phyloP scores from a whole-genome alignment of 53 echinoderm and acorn worm species.

The Stichopus horrens region DNA sequence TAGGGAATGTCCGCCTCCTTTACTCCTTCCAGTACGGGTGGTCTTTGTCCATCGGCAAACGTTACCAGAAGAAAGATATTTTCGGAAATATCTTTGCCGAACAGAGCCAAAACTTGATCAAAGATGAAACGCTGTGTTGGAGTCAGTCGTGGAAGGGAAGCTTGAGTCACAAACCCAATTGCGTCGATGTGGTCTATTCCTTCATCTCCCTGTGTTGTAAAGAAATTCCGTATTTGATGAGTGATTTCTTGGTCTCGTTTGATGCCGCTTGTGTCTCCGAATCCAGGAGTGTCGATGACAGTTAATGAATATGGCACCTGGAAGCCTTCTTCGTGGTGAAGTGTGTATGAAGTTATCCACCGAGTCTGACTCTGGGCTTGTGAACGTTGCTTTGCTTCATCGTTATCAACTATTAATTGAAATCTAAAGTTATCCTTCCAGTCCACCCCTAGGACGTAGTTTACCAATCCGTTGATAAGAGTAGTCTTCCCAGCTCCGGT shows the following conservation, averaged over 20 bases:
- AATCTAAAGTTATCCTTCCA: constrained; percentile 68
- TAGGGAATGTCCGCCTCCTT: constrained; percentile 56
- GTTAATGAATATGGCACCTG: constrained; percentile 52
- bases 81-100: constrained; percentile 66
- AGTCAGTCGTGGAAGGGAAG: constrained; percentile 55
- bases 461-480: constrained; percentile 66
- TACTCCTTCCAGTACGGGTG: constrained; percentile 59
- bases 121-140: constrained; percentile 65
- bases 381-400: constrained; percentile 18
- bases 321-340: constrained; percentile 20
- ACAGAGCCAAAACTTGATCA: constrained; percentile 58
- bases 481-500: constrained; percentile 74
- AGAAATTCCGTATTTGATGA: constrained; percentile 63
- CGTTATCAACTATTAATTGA: constrained; percentile 50
- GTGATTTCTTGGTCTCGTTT: constrained; percentile 62
- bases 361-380: constrained; percentile 66
- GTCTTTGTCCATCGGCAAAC: constrained; percentile 55
- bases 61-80: constrained; percentile 63
- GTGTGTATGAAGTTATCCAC: constrained; percentile 57
- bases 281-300: constrained; percentile 76
- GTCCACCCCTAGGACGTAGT: constrained; percentile 60
- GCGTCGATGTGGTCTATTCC: constrained; percentile 69
- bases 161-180: constrained; percentile 67
- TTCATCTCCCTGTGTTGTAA: constrained; percentile 39
- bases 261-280: constrained; percentile 73